Evolutionary conservation across 2,797 vertebrate species (phyloP).

Genomic region (Numenius phaeopus): DNA sequence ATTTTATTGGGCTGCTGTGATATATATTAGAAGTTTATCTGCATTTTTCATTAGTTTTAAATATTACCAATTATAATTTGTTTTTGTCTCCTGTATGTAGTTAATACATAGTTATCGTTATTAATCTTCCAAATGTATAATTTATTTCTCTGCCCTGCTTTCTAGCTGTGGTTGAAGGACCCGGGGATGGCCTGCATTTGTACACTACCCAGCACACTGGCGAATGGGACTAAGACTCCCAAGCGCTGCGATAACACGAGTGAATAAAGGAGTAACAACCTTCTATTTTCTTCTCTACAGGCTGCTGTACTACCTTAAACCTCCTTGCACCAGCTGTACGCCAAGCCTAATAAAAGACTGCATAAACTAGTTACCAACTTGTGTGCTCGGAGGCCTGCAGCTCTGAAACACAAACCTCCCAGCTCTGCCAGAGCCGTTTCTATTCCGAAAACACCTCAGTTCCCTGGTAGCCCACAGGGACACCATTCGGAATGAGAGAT

Average conservation of each 20-base stretch:
- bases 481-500: background rate
- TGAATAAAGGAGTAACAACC: background rate
- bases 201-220: background rate
- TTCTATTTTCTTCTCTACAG: background rate
- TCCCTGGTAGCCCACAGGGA: background rate
- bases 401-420: background rate
- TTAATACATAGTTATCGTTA: background rate
- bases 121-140: background rate
- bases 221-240: background rate
- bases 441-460: background rate
- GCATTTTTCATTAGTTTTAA: background rate
- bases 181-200: background rate
- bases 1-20: background rate
- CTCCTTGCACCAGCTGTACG: background rate
- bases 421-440: background rate
- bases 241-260: background rate
- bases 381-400: background rate
- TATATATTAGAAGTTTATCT: background rate
- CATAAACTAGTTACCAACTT: background rate
- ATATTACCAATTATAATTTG: background rate
- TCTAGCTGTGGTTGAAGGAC: background rate
- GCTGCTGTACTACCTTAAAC: background rate
- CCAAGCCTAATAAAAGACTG: background rate
- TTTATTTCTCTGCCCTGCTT: background rate
- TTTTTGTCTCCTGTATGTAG: background rate